These are phyloP conservation scores for Neodiprion lecontei DNA, from an alignment of 1,140 invertebrate genomes.

Conservation along the genomic window DNA sequence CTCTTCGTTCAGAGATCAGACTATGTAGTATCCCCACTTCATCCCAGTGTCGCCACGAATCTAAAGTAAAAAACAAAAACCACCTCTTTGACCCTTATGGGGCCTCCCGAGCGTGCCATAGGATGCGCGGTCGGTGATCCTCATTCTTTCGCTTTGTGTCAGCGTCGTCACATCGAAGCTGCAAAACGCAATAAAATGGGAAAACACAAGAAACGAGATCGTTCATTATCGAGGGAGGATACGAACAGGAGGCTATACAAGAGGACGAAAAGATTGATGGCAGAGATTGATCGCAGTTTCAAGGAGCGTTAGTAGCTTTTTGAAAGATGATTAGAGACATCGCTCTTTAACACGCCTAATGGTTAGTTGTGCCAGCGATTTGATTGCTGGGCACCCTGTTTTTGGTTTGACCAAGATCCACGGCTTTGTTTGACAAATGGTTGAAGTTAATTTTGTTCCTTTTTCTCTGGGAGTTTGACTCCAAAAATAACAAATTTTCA, in stretches of 20 bases:
- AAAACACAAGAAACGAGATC: not conserved
- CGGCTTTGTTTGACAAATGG: constrained; percentile 18
- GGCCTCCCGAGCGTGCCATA: not conserved
- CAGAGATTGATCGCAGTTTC: not conserved
- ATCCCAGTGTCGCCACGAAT: constrained; percentile 11
- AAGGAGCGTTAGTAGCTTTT: constrained; percentile 4
- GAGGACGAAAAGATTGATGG: not conserved
- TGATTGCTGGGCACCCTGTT: constrained; percentile 9
- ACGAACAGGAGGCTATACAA: not conserved
- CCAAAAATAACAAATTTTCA: too few species aligned
- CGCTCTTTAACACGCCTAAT: not conserved
- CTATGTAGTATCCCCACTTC: constrained; percentile 9
- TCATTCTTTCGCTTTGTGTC: constrained; percentile 25
- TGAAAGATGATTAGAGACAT: not conserved
- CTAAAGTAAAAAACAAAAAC: constrained; percentile 1
- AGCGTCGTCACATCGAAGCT: constrained; percentile 10
- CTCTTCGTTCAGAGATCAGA: too few species aligned
- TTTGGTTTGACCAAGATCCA: constrained; percentile 15
- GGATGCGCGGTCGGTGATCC: not conserved
- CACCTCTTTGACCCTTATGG: not conserved
- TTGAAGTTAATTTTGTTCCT: not conserved
- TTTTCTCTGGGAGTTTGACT: too few species aligned
- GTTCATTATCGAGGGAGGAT: not conserved
- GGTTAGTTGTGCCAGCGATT: constrained; percentile 10
- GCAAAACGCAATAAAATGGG: too few species aligned